Percentiles rank a stretch among this genome's conserved stretches.
Evolutionary conservation across 2,113 vertebrate species (phyloP).

Genomic region (Glareola pratincola): DNA sequence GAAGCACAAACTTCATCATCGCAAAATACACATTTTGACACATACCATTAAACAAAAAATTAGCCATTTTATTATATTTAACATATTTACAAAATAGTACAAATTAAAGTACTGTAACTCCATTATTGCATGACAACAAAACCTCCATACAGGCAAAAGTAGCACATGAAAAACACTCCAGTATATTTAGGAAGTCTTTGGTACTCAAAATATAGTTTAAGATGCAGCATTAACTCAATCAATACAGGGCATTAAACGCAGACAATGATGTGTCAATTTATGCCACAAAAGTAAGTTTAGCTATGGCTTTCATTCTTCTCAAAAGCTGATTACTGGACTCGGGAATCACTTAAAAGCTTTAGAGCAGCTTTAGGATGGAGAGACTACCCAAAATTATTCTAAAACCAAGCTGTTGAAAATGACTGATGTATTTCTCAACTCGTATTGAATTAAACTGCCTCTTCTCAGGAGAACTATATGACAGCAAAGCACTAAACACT

Average conservation of each 20-base stretch:
- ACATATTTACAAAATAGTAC: conserved; percentile 72
- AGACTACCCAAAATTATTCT: background rate
- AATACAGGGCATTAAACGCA: conserved; percentile 40
- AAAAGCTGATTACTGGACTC: background rate
- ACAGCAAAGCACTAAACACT: conserved; percentile 13
- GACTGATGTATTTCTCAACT: background rate
- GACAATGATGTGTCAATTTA: background rate
- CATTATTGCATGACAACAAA: conserved; percentile 20
- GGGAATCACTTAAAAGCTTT: background rate
- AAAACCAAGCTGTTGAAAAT: background rate
- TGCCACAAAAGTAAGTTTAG: background rate
- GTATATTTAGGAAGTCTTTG: conserved; percentile 58
- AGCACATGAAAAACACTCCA: conserved; percentile 25
- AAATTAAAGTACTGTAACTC: conserved; percentile 45
- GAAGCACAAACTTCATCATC: background rate
- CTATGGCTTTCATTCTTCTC: conserved; percentile 8
- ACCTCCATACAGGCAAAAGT: conserved; percentile 18
- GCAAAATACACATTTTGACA: background rate
- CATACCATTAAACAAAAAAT: conserved; percentile 38
- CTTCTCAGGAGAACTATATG: background rate
- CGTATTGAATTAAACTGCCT: background rate
- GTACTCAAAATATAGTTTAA: conserved; percentile 50
- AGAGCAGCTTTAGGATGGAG: background rate
- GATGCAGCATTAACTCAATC: conserved; percentile 53
- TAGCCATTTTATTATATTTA: conserved; percentile 67